phyloP scores from a whole-genome alignment of 1,140 invertebrate species.

The Phocides pigmalion region DNA sequence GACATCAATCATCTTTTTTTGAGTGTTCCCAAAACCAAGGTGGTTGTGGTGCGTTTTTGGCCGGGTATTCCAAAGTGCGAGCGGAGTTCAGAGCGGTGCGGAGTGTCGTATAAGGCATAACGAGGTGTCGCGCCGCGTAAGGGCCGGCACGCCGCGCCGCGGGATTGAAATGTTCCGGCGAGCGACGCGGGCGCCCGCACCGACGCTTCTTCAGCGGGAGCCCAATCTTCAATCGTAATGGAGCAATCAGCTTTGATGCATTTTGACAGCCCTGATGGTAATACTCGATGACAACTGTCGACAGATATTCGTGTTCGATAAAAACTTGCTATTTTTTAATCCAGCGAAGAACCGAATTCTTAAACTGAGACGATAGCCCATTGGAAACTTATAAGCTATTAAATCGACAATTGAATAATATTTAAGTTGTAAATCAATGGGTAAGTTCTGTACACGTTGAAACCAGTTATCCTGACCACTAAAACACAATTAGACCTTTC shows the following conservation, averaged over 20 bases:
- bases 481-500: too few relatives aligned
- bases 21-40: conserved; percentile 1
- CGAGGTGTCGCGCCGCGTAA: conserved; percentile 38
- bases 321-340: background rate
- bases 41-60: conserved; percentile 14
- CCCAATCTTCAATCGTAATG: conserved; percentile 14
- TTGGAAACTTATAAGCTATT: background rate
- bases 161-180: conserved; percentile 18
- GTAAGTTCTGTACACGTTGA: too few relatives aligned
- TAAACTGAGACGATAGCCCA: background rate
- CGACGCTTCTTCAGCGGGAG: conserved; percentile 16
- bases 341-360: background rate
- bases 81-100: conserved; percentile 10
- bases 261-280: conserved; percentile 13
- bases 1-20: conserved; percentile 16
- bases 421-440: too few relatives aligned
- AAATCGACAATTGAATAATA: background rate
- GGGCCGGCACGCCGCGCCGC: conserved; percentile 28
- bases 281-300: background rate
- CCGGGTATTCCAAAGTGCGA: background rate
- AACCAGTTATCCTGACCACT: too few relatives aligned
- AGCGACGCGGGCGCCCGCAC: background rate
- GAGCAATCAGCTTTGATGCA: background rate
- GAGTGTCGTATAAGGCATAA: conserved; percentile 34
- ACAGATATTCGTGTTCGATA: background rate